Conservation (phyloP, 2,888 invertebrate species). For the Andricus curvator region DNA sequence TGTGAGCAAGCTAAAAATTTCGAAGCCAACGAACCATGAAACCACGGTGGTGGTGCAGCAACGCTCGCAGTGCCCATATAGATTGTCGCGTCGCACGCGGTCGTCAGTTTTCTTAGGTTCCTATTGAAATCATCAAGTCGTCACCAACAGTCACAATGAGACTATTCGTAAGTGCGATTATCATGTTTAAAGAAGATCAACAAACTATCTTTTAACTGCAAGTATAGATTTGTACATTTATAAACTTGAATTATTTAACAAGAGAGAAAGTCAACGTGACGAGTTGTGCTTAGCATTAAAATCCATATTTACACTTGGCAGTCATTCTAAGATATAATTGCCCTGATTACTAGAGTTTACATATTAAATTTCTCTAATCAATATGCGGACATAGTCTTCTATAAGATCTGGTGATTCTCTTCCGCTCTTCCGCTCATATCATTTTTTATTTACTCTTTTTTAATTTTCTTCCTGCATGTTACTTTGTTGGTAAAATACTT, state of each 20-base stretch:
- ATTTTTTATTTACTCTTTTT: neutral
- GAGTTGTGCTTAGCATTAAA: neutral
- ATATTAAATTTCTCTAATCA: neutral
- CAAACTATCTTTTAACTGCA: neutral
- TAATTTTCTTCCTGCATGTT: neutral
- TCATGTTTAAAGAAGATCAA: neutral
- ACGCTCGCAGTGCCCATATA: slow-evolving; percentile 68
- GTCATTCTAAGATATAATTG: neutral
- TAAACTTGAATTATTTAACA: neutral
- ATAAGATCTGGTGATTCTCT: neutral
- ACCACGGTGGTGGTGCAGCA: slow-evolving; percentile 66
- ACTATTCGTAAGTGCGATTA: slow-evolving; percentile 67
- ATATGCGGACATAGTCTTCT: neutral
- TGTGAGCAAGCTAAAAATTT: slow-evolving; percentile 46
- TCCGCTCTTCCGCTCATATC: neutral
- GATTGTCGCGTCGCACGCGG: slow-evolving; percentile 49
- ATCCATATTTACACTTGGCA: neutral
- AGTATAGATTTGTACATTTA: neutral
- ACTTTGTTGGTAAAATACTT: too few species aligned
- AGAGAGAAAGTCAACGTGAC: slow-evolving; percentile 17
- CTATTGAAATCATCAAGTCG: slow-evolving; percentile 63
- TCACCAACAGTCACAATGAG: slow-evolving; percentile 72
- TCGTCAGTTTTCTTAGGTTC: slow-evolving; percentile 70
- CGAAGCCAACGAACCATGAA: slow-evolving; percentile 65
- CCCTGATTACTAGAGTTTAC: neutral